A percentile compares a stretch with the other conserved stretches of the same genome.
These are phyloP conservation scores for Falco punctatus DNA, from an alignment of 2,113 vertebrate species.

Conservation along the genomic window DNA sequence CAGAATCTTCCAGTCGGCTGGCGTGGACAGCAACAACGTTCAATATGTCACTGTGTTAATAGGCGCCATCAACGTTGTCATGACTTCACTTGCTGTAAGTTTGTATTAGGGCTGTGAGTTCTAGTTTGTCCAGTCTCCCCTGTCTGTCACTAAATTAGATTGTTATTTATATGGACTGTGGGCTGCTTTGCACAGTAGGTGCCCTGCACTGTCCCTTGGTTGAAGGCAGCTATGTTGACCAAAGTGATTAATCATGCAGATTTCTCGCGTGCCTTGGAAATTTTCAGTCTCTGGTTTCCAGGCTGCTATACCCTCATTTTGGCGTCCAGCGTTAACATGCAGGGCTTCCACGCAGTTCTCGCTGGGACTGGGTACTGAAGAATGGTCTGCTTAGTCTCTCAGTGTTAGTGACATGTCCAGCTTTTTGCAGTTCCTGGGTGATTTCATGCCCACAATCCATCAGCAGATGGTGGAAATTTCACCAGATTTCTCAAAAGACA, in stretches of 20 bases:
- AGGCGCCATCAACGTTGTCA: conserved; percentile 88
- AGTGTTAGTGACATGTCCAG: not conserved
- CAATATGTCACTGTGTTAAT: conserved; percentile 91
- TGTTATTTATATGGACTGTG: fast-evolving
- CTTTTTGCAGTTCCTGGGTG: not conserved
- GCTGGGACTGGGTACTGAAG: not conserved
- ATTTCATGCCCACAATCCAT: not conserved
- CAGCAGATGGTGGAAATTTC: not conserved
- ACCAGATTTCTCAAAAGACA: not conserved
- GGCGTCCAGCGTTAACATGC: not conserved
- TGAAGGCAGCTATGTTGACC: not conserved
- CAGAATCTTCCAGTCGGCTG: conserved; percentile 84
- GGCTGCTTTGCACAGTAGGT: not conserved
- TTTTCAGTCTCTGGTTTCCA: not conserved
- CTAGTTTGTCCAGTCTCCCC: not conserved
- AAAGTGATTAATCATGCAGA: not conserved
- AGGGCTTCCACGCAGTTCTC: not conserved
- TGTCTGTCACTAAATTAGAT: not conserved
- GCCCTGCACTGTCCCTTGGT: not conserved
- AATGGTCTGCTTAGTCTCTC: not conserved
- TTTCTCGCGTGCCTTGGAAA: not conserved
- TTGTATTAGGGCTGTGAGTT: fast-evolving
- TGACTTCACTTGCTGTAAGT: conserved; percentile 85
- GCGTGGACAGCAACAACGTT: conserved; percentile 72
- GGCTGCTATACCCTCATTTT: not conserved